Evolutionary conservation across 37 sponge, comb jelly and placozoan genomes (phyloP).

Genomic region (Geodia barretti): DNA sequence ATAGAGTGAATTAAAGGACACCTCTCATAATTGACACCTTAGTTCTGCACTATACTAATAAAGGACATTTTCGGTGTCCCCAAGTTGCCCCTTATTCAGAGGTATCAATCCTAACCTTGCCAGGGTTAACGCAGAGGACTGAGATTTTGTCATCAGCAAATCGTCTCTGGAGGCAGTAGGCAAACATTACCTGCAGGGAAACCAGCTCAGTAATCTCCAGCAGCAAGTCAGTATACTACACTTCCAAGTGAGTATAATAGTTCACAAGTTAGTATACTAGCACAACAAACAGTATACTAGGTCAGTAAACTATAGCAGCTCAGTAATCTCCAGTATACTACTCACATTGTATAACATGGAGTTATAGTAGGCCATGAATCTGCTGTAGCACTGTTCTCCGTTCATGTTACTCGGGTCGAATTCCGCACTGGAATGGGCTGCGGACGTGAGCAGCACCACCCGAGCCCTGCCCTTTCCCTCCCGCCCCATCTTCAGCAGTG

Average conservation of each 20-base stretch:
- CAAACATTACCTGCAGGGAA: not conserved
- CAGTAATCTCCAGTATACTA: not conserved
- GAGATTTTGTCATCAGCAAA: not conserved
- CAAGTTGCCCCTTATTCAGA: too few relatives aligned
- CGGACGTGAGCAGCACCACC: not conserved
- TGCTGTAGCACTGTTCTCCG: not conserved
- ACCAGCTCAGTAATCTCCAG: not conserved
- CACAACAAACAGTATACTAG: not conserved
- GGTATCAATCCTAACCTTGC: not conserved
- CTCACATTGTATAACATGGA: not conserved
- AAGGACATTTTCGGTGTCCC: too few relatives aligned
- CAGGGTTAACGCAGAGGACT: not conserved
- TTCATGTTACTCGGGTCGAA: not conserved
- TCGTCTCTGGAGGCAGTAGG: not conserved
- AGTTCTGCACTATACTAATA: too few relatives aligned
- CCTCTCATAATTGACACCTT: too few relatives aligned
- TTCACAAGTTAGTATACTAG: not conserved
- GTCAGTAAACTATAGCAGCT: not conserved
- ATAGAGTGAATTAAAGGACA: too few relatives aligned
- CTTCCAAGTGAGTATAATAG: not conserved
- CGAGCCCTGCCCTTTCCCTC: not conserved
- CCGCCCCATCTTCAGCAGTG: not conserved
- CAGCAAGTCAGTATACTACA: not conserved
- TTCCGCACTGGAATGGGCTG: not conserved
- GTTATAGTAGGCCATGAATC: not conserved